Conservation (phyloP, 2,797 vertebrate genomes). For the Heliangelus exortis region DNA sequence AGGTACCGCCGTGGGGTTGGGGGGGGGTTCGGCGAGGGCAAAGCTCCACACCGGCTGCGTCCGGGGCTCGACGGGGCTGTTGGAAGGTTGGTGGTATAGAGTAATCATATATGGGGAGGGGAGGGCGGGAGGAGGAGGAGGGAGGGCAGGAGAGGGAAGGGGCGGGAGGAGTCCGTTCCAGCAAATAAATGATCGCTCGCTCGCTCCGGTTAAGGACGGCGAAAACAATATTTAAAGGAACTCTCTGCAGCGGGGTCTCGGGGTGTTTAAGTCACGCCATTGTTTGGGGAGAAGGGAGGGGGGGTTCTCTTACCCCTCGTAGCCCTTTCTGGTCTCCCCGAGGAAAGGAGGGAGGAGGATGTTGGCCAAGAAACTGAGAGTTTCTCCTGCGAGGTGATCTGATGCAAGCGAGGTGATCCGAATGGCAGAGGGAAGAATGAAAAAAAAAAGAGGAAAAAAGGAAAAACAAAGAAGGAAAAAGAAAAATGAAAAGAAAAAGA, state of each 20-base stretch:
- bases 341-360: background rate
- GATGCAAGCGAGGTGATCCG: background rate
- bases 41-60: background rate
- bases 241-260: background rate
- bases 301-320: background rate
- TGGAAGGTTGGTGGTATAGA: constrained; percentile 36
- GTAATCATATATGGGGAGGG: constrained; percentile 5
- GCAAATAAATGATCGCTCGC: constrained; percentile 68
- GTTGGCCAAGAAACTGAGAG: background rate
- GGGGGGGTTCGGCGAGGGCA: background rate
- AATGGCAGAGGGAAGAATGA: constrained; percentile 38
- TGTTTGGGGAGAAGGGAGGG: background rate
- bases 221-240: constrained; percentile 51
- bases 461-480: too few species aligned
- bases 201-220: constrained; percentile 3
- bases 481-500: too few species aligned
- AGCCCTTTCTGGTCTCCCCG: background rate
- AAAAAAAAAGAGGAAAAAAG: background rate
- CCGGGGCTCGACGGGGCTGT: background rate
- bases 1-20: background rate
- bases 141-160: constrained; percentile 20
- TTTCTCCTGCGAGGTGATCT: background rate
- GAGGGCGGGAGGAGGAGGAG: background rate
- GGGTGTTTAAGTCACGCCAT: background rate
- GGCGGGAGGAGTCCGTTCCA: constrained; percentile 60